Conservation (phyloP, 2,888 invertebrate genomes). For the Archips xylosteana region DNA sequence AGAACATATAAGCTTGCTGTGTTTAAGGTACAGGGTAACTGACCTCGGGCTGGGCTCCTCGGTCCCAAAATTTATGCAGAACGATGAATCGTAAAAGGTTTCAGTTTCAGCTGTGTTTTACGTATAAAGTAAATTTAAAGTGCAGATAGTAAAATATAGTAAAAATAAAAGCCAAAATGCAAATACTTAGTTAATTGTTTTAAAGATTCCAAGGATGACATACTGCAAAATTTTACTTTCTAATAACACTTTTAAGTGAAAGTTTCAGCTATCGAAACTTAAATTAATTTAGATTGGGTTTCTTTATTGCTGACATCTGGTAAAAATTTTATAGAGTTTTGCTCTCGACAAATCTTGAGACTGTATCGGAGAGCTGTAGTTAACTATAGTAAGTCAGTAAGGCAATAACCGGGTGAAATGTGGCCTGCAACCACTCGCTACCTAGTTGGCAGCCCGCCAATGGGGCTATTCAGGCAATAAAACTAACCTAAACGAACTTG, state of each 20-base stretch:
- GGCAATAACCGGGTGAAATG: constrained; percentile 35
- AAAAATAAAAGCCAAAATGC: background rate
- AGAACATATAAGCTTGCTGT: background rate
- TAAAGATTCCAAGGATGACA: too few relatives aligned
- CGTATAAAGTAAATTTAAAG: background rate
- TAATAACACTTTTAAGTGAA: too few relatives aligned
- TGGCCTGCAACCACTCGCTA: constrained; percentile 17
- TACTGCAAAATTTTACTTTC: too few relatives aligned
- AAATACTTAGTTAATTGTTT: too few relatives aligned
- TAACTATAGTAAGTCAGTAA: constrained; percentile 13
- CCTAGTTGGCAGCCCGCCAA: constrained; percentile 40
- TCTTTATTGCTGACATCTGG: background rate
- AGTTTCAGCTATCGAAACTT: background rate
- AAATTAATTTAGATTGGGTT: background rate
- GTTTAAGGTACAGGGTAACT: background rate
- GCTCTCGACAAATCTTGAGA: background rate
- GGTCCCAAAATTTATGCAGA: constrained; percentile 3
- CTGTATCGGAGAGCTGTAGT: constrained; percentile 1
- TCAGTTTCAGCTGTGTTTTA: background rate
- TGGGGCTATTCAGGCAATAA: constrained; percentile 30
- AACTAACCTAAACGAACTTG: constrained; percentile 34
- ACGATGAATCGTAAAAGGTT: background rate
- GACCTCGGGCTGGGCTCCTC: background rate
- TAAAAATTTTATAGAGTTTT: background rate
- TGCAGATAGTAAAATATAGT: background rate